Percentiles rank a stretch among this genome's conserved stretches.
phyloP scores from a whole-genome alignment of 2,113 vertebrate genomes.

The Pelodiscus sinensis region DNA sequence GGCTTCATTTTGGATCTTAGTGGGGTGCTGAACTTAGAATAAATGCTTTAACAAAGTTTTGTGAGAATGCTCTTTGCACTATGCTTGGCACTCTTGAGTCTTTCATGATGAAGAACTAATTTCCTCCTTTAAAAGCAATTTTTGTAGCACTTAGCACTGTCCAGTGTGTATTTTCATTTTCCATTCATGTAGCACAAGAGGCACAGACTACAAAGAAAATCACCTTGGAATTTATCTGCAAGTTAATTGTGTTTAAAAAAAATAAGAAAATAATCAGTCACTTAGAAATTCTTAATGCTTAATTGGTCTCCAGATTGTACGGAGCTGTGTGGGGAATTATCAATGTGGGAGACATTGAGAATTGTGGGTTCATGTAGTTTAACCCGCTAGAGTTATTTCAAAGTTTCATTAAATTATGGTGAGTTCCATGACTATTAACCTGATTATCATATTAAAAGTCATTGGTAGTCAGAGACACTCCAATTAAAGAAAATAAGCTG shows the following conservation, averaged over 20 bases:
- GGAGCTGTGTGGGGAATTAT: not conserved
- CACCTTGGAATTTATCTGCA: not conserved
- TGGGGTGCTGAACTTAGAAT: not conserved
- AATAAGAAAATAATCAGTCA: not conserved
- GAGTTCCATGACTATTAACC: not conserved
- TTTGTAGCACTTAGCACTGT: slow-evolving; percentile 1
- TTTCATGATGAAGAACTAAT: not conserved
- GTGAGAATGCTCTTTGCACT: not conserved
- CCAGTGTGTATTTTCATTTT: slow-evolving; percentile 15
- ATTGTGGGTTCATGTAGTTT: not conserved
- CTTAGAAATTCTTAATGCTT: slow-evolving; percentile 22
- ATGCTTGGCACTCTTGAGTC: not conserved
- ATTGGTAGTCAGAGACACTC: not conserved
- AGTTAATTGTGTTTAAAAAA: not conserved
- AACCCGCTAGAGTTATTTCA: not conserved
- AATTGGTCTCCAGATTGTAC: slow-evolving; percentile 11
- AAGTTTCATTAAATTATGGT: not conserved
- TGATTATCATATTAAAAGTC: slow-evolving; percentile 8
- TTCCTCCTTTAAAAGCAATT: slow-evolving; percentile 28
- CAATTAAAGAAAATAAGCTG: not conserved
- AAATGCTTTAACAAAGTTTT: not conserved
- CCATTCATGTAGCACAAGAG: slow-evolving; percentile 11
- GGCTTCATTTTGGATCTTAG: not conserved
- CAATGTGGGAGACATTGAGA: not conserved
- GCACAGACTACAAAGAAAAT: not conserved